Evolutionary conservation across 2,113 vertebrate species (phyloP).

Genomic region (Pterophyllum scalare): DNA sequence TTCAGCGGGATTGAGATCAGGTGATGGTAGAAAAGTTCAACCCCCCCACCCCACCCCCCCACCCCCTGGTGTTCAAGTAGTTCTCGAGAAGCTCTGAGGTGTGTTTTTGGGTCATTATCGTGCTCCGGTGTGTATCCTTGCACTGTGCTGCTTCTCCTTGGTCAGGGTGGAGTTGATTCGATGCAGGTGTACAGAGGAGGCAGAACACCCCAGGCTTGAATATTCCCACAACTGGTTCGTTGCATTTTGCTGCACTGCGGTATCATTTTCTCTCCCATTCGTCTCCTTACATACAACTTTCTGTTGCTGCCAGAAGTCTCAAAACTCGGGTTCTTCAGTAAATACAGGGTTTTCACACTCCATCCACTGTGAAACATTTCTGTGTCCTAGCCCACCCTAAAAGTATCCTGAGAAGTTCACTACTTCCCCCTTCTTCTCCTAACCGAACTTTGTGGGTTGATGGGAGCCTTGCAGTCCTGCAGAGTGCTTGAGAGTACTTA

Average conservation of each 20-base stretch:
- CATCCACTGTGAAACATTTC: background rate
- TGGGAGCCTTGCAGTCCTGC: background rate
- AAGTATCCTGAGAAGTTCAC: background rate
- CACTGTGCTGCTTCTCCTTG: background rate
- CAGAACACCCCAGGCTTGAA: background rate
- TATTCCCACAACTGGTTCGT: background rate
- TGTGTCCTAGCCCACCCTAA: background rate
- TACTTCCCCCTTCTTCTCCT: background rate
- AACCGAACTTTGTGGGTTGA: rapidly evolving
- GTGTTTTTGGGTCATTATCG: background rate
- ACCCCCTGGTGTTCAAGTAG: background rate
- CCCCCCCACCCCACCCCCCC: too few relatives aligned
- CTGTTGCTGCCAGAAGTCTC: background rate
- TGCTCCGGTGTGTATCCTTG: background rate
- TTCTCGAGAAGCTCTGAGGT: background rate
- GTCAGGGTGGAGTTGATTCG: slow-evolving; percentile 6
- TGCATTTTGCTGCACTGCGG: background rate
- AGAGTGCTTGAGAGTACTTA: background rate
- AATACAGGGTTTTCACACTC: background rate
- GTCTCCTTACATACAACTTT: background rate
- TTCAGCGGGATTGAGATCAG: background rate
- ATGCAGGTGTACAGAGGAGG: slow-evolving; percentile 4
- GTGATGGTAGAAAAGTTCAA: background rate
- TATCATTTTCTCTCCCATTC: slow-evolving; percentile 2
- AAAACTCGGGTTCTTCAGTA: background rate